A percentile compares a stretch with the other conserved stretches of the same genome.
Evolutionary conservation across 2,888 invertebrate genomes (phyloP).

Genomic region (Phytoseiulus persimilis): DNA sequence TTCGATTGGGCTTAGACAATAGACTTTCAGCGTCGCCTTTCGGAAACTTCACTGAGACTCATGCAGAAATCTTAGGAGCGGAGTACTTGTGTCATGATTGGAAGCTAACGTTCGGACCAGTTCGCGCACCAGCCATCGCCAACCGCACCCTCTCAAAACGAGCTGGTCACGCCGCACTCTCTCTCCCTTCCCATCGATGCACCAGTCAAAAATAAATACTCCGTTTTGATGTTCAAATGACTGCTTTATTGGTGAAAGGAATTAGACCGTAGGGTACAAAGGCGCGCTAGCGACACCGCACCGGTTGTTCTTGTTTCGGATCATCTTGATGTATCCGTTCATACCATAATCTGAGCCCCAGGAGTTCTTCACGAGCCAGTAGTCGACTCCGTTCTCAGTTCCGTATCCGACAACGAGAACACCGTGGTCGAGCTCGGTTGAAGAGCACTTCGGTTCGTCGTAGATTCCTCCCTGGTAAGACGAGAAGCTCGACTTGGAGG

Average conservation of each 20-base stretch:
- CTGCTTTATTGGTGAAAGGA: not conserved
- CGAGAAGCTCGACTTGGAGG: conserved; percentile 73
- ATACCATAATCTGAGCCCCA: conserved; percentile 75
- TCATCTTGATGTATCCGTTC: conserved; percentile 76
- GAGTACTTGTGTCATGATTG: too few species aligned
- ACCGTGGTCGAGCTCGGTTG: conserved; percentile 69
- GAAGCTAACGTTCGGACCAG: too few species aligned
- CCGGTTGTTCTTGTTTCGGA: conserved; percentile 69
- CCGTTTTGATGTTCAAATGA: too few species aligned
- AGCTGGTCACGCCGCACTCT: too few species aligned
- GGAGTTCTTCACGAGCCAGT: conserved; percentile 79
- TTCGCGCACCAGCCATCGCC: too few species aligned
- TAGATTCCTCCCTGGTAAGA: conserved; percentile 65
- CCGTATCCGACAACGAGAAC: conserved; percentile 75
- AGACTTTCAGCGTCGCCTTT: too few species aligned
- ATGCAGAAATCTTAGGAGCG: too few species aligned
- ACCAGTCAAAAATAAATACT: too few species aligned
- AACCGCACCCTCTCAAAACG: too few species aligned
- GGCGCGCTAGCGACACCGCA: conserved; percentile 75
- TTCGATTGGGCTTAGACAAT: too few species aligned
- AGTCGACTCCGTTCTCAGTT: conserved; percentile 58
- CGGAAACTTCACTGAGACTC: too few species aligned
- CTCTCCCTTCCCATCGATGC: too few species aligned
- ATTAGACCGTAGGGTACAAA: conserved; percentile 73
- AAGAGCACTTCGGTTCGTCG: conserved; percentile 65